phyloP scores from a whole-genome alignment of 2,888 invertebrate species.

The Melolontha melolontha region DNA sequence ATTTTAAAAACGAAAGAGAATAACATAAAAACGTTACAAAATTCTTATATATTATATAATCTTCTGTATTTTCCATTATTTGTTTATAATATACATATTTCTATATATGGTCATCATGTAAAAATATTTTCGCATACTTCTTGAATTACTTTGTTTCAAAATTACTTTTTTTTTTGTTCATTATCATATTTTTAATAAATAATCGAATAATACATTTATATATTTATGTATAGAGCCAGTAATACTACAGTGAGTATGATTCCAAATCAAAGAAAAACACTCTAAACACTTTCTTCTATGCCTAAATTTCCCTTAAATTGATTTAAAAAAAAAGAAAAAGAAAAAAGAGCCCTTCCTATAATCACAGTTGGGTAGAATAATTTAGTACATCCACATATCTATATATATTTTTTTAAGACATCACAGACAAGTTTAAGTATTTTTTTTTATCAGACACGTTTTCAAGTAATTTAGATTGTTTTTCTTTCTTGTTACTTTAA shows the following conservation, averaged over 20 bases:
- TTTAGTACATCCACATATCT: constrained; percentile 34
- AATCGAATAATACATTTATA: constrained; percentile 20
- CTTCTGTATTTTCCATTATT: constrained; percentile 6
- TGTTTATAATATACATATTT: constrained; percentile 22
- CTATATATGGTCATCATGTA: constrained; percentile 31
- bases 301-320: constrained; percentile 7
- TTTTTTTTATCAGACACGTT: constrained; percentile 20
- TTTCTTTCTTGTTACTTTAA: constrained; percentile 15
- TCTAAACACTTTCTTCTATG: constrained; percentile 32
- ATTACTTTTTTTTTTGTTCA: constrained; percentile 3
- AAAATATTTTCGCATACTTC: constrained; percentile 30
- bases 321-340: constrained; percentile 12
- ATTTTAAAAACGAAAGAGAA: constrained; percentile 1
- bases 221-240: constrained; percentile 22
- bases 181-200: constrained; percentile 17
- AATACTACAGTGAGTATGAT: constrained; percentile 26
- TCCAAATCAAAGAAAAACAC: constrained; percentile 34
- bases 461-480: constrained; percentile 36
- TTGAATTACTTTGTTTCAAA: constrained; percentile 3
- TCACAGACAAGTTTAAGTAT: constrained; percentile 40
- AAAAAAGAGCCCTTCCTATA: constrained; percentile 30
- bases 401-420: constrained; percentile 27
- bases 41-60: constrained; percentile 17
- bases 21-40: constrained; percentile 11
- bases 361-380: constrained; percentile 36